Base-by-base conservation (phyloP, 2,888 invertebrate genomes). In the Liodrosophila aerea region DNA sequence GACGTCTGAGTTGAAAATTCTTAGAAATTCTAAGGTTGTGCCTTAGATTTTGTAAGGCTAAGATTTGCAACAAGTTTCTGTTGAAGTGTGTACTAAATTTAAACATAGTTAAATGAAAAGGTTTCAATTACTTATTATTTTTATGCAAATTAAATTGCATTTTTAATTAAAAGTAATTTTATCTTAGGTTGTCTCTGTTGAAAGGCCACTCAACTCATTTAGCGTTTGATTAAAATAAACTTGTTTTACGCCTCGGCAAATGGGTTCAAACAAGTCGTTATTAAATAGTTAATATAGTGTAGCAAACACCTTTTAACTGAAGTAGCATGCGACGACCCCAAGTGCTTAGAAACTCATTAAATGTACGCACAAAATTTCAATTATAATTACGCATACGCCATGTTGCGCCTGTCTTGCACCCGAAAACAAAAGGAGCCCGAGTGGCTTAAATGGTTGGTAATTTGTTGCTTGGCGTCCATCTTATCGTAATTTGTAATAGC, bases 301-400 rank as follows among this genome's bases (percentile, higher is more conserved):
- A 30, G 51, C 53, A 44, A 51, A 49, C 45, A 51, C 22, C 59
- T 73, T 60, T 30, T 29, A 13, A 7, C 13, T 13, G 12, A 5
- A 33, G 22, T 18, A 15, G 29, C 13, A 36, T 8, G 12, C 51
- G 29, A 7, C 30, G 29, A 3, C 8, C 49, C 50, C 37, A 51
- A 65, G 60, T 74, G 59, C 62, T 68, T 60, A 46, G 56, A 58
- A 74, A 61, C 75, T 81, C 80, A 76, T 82, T 73, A 77, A 70
- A 64, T 39, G 64, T 49, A 52, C 52, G 60, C 70, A 71, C 58
- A 59, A 71, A 71, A 68, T 71, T 78, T 71, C 63, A 80, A 78
- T 78, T 83, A 80, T 61, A 76, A 80, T 76, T 64, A 73, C 72
- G 82, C 56, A 78, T 70, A 70, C 78, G 67, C 75, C 69, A 62